Evolutionary conservation across 2,888 invertebrate genomes (phyloP), one percentile per base, ranked within the genome.

Genomic region (Bruchidius siliquastri): DNA sequence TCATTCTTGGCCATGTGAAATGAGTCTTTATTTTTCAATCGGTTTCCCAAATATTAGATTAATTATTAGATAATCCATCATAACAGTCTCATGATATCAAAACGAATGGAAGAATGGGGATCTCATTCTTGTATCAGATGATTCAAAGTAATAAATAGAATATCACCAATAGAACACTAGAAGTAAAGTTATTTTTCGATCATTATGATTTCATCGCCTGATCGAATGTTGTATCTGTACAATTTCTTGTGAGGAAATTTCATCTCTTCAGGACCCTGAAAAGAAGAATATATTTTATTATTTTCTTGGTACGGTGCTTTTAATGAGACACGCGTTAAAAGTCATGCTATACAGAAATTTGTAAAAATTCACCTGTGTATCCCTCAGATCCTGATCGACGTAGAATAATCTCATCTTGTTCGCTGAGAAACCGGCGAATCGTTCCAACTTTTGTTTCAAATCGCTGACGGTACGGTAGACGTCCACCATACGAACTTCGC

Each of bases 131-230:
- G 13, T 49, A 49, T 49, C 49, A 49, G 8, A 49, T 3, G 49
- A 49, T 8, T 49, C 49, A 49, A 49, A 49, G 49, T 49, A 49
- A 49, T 49, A 49, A 49, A 49, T 49, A 49, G 13, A 18, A 18
- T 49, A 49, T 49, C 49, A 49, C 49, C 49, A 49, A 49, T 49
- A 49, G 49, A 49, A 49, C 49, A 49, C 72, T 95, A 95, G 76
- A 92, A 92, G 85, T 96, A 95, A 76, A 49, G 49, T 49, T 49
- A 49, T 13, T 49, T 49, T 13, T 49, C 49, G 49, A 49, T 49
- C 49, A 97, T 93, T 78, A 96, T 94, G 81, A 97, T 96, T 86
- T 96, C 96, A 86, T 96, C 96, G 18, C 96, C 96, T 75, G 94
- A 93, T 78, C 93, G 89, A 76, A 97, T 94, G 87, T 96, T 96